These are phyloP conservation scores for Forbesichthys agassizii DNA, from an alignment of 2,113 vertebrate species.

Conservation along the genomic window DNA sequence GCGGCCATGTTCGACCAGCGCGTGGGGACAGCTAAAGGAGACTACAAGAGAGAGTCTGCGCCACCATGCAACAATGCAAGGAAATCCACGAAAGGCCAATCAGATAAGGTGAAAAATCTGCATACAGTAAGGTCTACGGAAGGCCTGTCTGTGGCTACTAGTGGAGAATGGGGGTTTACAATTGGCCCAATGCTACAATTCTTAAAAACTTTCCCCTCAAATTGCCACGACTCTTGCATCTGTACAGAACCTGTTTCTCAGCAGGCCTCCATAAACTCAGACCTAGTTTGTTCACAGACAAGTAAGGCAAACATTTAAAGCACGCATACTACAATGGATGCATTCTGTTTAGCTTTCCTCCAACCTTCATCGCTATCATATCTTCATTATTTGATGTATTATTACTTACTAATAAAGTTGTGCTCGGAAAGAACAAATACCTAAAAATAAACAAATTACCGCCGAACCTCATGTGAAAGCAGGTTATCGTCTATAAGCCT, in stretches of 20 bases:
- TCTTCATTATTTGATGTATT: neutral
- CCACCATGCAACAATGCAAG: conserved; percentile 62
- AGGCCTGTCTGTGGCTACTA: conserved; percentile 18
- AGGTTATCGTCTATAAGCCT: conserved; percentile 49
- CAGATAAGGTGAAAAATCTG: conserved; percentile 66
- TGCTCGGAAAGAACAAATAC: neutral
- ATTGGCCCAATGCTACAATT: neutral
- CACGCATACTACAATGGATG: conserved; percentile 36
- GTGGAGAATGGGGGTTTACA: neutral
- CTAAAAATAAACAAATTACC: conserved; percentile 42
- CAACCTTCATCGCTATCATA: neutral
- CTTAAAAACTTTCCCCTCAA: conserved; percentile 23
- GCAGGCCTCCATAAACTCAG: conserved; percentile 8
- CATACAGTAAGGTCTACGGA: neutral
- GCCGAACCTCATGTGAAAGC: conserved; percentile 37
- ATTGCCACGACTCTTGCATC: conserved; percentile 12
- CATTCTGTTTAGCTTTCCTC: conserved; percentile 1
- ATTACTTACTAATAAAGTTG: neutral
- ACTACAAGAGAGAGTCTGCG: conserved; percentile 46
- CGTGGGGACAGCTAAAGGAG: conserved; percentile 50
- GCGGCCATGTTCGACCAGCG: conserved; percentile 40
- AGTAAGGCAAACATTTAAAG: conserved; percentile 45
- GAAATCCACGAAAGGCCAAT: conserved; percentile 66
- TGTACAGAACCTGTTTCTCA: neutral
- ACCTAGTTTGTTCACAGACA: conserved; percentile 44